Evolutionary conservation across 2,888 invertebrate genomes (phyloP).

Genomic region (Gastrophysa polygoni): DNA sequence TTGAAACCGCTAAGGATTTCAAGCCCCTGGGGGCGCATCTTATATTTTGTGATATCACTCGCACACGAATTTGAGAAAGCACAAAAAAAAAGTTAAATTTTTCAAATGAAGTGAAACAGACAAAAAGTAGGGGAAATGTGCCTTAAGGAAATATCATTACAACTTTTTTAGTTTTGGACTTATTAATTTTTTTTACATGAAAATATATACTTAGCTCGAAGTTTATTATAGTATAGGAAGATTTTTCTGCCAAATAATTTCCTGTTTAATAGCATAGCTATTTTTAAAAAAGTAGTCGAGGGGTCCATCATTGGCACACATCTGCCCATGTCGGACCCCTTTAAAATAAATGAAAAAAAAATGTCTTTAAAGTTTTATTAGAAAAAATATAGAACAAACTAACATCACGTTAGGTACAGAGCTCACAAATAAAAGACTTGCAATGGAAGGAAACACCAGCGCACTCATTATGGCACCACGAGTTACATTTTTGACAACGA

Average conservation of each 20-base stretch:
- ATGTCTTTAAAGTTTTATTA: background rate
- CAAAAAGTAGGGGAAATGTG: background rate
- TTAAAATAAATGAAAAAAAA: background rate
- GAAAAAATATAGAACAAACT: background rate
- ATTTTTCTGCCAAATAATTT: no score
- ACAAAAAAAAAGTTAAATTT: no score
- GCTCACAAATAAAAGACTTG: background rate
- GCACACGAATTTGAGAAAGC: no score
- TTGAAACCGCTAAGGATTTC: no score
- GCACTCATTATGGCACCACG: no score
- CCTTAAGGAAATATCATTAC: background rate
- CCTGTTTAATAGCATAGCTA: background rate
- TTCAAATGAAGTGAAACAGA: no score
- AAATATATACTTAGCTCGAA: no score
- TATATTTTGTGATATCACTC: no score
- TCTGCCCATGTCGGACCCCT: background rate
- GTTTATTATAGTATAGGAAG: no score
- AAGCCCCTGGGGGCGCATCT: no score
- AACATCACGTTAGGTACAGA: background rate
- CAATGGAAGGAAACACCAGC: background rate
- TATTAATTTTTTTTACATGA: background rate
- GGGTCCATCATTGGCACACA: constrained; percentile 2
- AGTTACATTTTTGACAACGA: no score
- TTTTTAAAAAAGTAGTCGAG: background rate
- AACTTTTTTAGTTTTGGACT: background rate